These are phyloP conservation scores for Porites australiensis DNA, from an alignment of 64 coral and sea anemone genomes.

Conservation along the genomic window DNA sequence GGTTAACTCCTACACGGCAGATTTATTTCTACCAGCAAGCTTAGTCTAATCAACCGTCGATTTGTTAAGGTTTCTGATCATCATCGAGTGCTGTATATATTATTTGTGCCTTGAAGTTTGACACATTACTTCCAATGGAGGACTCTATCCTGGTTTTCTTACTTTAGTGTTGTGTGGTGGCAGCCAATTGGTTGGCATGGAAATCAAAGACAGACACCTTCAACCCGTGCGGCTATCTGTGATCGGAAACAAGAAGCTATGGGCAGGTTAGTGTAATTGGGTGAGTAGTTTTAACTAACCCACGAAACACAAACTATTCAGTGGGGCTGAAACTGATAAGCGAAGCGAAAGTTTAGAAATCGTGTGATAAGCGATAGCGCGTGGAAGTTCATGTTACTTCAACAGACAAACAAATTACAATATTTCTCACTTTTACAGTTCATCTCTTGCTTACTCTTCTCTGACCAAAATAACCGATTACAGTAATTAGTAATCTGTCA, in stretches of 20 bases:
- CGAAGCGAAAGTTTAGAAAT: background rate
- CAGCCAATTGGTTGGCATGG: background rate
- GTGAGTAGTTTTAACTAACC: background rate
- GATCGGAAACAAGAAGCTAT: background rate
- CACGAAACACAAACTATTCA: background rate
- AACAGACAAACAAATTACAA: background rate
- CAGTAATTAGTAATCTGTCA: conserved; percentile 2
- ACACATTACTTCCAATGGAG: too few relatives aligned
- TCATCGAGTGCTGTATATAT: too few relatives aligned
- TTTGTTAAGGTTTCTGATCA: too few relatives aligned
- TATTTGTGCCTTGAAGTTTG: too few relatives aligned
- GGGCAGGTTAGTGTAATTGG: conserved; percentile 21
- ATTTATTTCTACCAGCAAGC: background rate
- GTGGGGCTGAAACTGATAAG: background rate
- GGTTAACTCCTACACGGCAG: background rate
- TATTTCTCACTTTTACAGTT: background rate
- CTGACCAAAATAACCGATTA: background rate
- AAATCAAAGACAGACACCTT: background rate
- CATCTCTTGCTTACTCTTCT: background rate
- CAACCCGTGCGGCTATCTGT: background rate
- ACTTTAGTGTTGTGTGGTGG: too few relatives aligned
- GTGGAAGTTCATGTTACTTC: conserved; percentile 7
- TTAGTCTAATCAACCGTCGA: too few relatives aligned
- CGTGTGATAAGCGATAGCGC: background rate
- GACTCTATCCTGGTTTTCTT: too few relatives aligned